Base-by-base conservation (phyloP, 2,797 vertebrate species). In the Simalia tracyae region DNA sequence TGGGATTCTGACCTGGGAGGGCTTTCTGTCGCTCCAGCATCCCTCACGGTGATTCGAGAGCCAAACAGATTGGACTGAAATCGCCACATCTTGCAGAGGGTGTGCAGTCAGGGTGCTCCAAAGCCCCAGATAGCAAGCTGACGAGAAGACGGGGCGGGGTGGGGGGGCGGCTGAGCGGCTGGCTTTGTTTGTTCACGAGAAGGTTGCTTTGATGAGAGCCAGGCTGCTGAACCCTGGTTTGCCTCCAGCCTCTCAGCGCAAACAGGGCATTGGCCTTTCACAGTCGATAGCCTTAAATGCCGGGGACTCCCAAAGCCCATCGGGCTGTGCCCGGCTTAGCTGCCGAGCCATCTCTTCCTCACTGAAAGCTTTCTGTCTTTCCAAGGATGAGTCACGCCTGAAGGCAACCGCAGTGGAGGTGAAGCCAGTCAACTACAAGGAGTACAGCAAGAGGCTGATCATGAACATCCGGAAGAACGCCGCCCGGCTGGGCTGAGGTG, bases 301-400 rank as follows among this genome's bases (percentile, higher is more conserved):
- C 59, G 66, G 86, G 87, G 76, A 31, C 63, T 59, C n/a, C 50
- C 50, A 56, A 86, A 10, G 84, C 85, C 61, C 86, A n/a, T 12
- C 42, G 64, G 87, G 76, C 17, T 31, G 84, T 56, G 28, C 76
- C 84, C 22, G 12, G 0, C 22, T 86, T 3, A n/a, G 50, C 31
- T 84, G 8, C 0, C 7, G 89, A 66, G 19, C 19, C 3, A 7
- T 90, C 90, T 42, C 56, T 46, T 93, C 86, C 84, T 96, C 89
- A 94, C 94, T 46, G 54, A 5, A 86, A 0, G 0, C 89, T 50
- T 94, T 59, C 94, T 96, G 93, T 96, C 89, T 94, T 94, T 88
- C 60, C 24, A 94, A 99, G 99, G 99, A 99, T 61, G 99, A 99
- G 91, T 99, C 99, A 94, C 98, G 98, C 93, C 98, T 99, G 97